phyloP scores from a whole-genome alignment of 2,113 vertebrate species.

The Aphyosemion australe region DNA sequence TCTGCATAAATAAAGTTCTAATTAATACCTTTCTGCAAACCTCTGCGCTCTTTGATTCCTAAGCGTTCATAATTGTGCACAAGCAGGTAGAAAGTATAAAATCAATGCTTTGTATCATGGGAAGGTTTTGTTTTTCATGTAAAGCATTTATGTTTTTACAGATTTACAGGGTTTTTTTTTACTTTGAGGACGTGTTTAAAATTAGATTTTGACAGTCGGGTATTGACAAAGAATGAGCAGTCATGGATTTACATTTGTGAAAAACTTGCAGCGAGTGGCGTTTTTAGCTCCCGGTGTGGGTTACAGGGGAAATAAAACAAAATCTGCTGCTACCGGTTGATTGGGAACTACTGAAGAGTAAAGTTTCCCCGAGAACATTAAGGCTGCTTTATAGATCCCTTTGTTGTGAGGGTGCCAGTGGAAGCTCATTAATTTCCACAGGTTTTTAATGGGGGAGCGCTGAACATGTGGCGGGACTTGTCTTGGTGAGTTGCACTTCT shows the following conservation, averaged over 20 bases:
- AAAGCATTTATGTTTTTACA: conserved; percentile 18
- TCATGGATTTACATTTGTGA: conserved; percentile 64
- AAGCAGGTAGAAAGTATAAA: conserved; percentile 70
- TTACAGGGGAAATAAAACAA: conserved; percentile 76
- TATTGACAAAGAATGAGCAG: conserved; percentile 55
- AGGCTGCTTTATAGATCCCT: conserved; percentile 78
- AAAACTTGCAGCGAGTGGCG: conserved; percentile 62
- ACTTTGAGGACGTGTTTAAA: conserved; percentile 21
- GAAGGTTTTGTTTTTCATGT: conserved; percentile 49
- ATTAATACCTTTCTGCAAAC: conserved; percentile 83
- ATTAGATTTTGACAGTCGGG: conserved; percentile 54
- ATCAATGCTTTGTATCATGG: conserved; percentile 56
- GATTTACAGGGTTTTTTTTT: conserved; percentile 50
- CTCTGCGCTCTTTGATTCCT: conserved; percentile 76
- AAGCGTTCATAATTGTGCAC: conserved; percentile 78
- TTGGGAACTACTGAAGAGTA: conserved; percentile 79
- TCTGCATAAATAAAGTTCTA: conserved; percentile 86
- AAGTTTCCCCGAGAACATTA: conserved; percentile 78
- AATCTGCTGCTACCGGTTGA: conserved; percentile 78
- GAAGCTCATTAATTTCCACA: conserved; percentile 81
- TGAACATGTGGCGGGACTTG: conserved; percentile 79
- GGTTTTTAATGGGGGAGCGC: conserved; percentile 76
- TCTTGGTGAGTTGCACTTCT: conserved; percentile 78
- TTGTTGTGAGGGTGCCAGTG: conserved; percentile 79
- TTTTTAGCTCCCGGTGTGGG: conserved; percentile 64